These are phyloP conservation scores for Thomomys bottae DNA, from an alignment of 2,113 vertebrate species.

Conservation along the genomic window DNA sequence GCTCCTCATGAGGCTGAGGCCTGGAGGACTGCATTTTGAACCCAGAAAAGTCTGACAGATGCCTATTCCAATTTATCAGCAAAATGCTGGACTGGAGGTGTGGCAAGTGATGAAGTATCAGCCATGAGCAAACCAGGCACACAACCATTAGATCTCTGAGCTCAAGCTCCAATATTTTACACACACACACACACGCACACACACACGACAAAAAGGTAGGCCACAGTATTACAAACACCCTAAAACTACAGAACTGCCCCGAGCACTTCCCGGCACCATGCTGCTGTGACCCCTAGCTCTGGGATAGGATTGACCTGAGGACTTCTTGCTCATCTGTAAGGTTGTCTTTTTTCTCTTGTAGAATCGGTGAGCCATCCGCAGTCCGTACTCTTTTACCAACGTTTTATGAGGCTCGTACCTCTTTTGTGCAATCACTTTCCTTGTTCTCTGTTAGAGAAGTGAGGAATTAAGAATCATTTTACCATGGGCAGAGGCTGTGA, in stretches of 20 bases:
- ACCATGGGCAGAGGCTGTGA: background rate
- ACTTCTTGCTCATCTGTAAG: background rate
- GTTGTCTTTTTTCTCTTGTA: background rate
- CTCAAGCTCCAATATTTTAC: too few relatives aligned
- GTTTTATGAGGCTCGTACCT: conserved; percentile 4
- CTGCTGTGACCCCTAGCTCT: background rate
- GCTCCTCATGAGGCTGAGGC: too few relatives aligned
- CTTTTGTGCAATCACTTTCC: background rate
- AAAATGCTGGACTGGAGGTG: too few relatives aligned
- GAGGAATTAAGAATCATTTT: background rate
- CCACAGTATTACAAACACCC: too few relatives aligned
- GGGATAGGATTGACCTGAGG: background rate
- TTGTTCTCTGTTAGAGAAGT: background rate
- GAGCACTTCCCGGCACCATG: background rate
- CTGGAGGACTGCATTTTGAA: too few relatives aligned
- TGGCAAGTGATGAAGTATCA: too few relatives aligned
- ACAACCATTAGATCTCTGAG: too few relatives aligned
- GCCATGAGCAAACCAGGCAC: too few relatives aligned
- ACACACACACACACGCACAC: too few relatives aligned
- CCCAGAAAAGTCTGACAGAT: too few relatives aligned
- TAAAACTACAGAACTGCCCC: background rate
- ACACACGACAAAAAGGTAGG: background rate
- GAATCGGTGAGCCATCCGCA: background rate
- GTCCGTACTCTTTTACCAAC: background rate
- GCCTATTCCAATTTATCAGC: too few relatives aligned